Evolutionary conservation across 2,113 vertebrate genomes (phyloP).

Genomic region (Cisticola juncidis): DNA sequence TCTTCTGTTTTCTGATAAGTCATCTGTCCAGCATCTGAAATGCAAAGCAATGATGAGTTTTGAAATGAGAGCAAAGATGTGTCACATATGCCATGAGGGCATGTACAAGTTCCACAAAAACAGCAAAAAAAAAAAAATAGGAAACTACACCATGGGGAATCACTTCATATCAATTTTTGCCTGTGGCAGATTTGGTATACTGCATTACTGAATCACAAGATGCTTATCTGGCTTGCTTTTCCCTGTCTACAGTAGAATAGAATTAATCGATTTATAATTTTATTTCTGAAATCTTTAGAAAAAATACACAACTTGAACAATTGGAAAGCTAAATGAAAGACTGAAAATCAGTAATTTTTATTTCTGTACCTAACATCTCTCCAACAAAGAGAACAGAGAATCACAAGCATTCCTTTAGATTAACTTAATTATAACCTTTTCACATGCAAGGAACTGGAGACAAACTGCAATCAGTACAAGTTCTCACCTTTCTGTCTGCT

Average conservation of each 20-base stretch:
- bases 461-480: neutral
- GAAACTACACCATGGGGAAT: neutral
- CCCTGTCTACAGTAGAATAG: neutral
- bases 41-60: neutral
- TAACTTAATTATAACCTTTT: neutral
- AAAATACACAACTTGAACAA: neutral
- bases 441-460: neutral
- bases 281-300: neutral
- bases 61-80: neutral
- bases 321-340: neutral
- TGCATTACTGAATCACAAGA: neutral
- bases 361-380: neutral
- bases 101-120: neutral
- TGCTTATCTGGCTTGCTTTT: neutral
- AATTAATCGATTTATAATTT: neutral
- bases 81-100: neutral
- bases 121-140: neutral
- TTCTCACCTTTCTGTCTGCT: neutral
- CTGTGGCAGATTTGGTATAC: neutral
- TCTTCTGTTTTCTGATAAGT: neutral
- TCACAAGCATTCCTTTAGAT: neutral
- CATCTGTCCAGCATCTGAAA: neutral
- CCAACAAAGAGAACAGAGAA: neutral
- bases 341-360: neutral
- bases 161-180: neutral